Conservation (phyloP, 2,888 invertebrate species). For the Scaptomyza flava region DNA sequence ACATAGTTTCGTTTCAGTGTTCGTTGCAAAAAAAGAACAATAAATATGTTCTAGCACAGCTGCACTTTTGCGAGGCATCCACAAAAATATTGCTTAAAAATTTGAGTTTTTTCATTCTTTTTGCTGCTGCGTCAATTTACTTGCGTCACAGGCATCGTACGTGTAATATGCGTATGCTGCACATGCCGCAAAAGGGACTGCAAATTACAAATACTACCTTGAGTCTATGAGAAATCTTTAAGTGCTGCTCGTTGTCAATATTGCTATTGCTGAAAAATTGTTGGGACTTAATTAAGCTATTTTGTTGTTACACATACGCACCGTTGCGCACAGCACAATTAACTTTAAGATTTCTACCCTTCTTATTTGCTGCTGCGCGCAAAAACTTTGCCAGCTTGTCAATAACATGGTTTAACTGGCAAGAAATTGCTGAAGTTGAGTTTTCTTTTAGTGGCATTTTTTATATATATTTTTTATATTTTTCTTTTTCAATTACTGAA, state of each 20-base stretch:
- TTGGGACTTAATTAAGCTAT: slow-evolving; percentile 60
- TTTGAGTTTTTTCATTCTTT: slow-evolving; percentile 1
- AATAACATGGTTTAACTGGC: slow-evolving; percentile 21
- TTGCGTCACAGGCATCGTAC: slow-evolving; percentile 29
- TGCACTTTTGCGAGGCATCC: not conserved
- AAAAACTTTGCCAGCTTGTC: slow-evolving; percentile 28
- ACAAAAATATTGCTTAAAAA: slow-evolving; percentile 14
- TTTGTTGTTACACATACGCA: slow-evolving; percentile 64
- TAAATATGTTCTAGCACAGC: not conserved
- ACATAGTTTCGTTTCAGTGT: not conserved
- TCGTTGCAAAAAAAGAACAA: not conserved
- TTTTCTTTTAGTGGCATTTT: slow-evolving; percentile 8
- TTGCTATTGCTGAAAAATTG: slow-evolving; percentile 10
- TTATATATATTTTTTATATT: not conserved
- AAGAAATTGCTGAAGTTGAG: slow-evolving; percentile 24
- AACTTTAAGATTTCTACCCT: slow-evolving; percentile 36
- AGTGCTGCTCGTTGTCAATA: slow-evolving; percentile 9
- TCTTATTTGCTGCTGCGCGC: slow-evolving; percentile 1
- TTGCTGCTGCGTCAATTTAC: slow-evolving; percentile 2
- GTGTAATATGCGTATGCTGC: slow-evolving; percentile 27
- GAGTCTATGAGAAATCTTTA: slow-evolving; percentile 6
- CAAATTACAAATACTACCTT: slow-evolving; percentile 24
- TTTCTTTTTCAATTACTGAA: slow-evolving; percentile 19
- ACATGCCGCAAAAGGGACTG: slow-evolving; percentile 11
- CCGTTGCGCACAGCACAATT: slow-evolving; percentile 56